Conservation (phyloP, 2,113 vertebrate species). For the Eleginops maclovinus region DNA sequence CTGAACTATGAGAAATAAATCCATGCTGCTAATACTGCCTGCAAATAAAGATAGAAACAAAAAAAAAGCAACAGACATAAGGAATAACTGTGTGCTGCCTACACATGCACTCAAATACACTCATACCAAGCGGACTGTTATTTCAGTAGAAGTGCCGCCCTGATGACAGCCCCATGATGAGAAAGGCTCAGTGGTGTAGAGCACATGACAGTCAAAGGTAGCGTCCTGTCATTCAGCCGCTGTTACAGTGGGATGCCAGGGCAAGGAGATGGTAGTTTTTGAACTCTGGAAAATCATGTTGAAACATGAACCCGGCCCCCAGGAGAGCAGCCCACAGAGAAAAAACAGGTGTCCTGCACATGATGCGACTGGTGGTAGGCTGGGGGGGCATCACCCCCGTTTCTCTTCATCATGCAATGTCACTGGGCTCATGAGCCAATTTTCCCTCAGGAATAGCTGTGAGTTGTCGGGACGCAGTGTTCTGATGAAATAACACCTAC, state of each 20-base stretch:
- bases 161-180: slow-evolving; percentile 67
- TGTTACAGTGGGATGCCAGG: slow-evolving; percentile 54
- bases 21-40: background rate
- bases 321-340: slow-evolving; percentile 41
- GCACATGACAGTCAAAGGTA: slow-evolving; percentile 68
- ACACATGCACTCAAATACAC: slow-evolving; percentile 14
- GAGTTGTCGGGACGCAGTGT: slow-evolving; percentile 50
- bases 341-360: slow-evolving; percentile 68
- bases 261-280: slow-evolving; percentile 64
- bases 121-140: background rate
- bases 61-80: slow-evolving; percentile 8
- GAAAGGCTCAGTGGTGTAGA: slow-evolving; percentile 52
- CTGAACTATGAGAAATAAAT: slow-evolving; percentile 4
- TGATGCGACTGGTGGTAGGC: slow-evolving; percentile 28
- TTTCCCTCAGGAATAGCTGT: slow-evolving; percentile 42
- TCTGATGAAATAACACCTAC: slow-evolving; percentile 40
- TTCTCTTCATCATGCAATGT: slow-evolving; percentile 53
- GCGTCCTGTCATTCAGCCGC: slow-evolving; percentile 63
- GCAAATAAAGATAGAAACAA: background rate
- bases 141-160: slow-evolving; percentile 26
- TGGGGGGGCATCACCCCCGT: slow-evolving; percentile 25
- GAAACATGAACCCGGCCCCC: slow-evolving; percentile 69
- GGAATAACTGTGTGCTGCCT: background rate
- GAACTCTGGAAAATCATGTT: slow-evolving; percentile 63
- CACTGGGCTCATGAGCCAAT: slow-evolving; percentile 40